Base-by-base conservation (phyloP, 1,140 invertebrate genomes). In the Euglossa dilemma region DNA sequence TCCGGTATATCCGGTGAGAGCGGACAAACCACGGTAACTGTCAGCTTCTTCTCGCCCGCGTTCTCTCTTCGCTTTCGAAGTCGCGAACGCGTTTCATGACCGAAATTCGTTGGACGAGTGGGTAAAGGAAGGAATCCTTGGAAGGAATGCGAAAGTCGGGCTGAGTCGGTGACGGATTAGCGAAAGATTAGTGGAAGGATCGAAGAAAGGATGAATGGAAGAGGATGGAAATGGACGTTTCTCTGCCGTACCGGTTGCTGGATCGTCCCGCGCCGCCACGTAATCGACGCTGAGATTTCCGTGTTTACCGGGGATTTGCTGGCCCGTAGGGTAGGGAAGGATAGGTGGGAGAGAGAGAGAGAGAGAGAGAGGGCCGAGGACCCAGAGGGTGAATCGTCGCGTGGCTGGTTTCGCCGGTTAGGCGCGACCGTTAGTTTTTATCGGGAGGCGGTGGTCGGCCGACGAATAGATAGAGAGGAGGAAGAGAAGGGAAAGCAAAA, bases 1-100 rank as follows among this genome's bases (percentile, higher is more conserved):
- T 85, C 78, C 80, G 79, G 50, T 66, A 83, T 61, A 82, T 83
- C 83, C 72, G 88, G 88, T 87, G 88, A 89, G 88, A 89, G 88
- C 87, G 79, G 88, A 87, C 72, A 81, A 63, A 64, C 78, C 54
- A 84, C 84, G 67, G 73, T 74, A 59, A n/a, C 59, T 64, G 64
- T 72, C 67, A 50, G 67, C 14, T n/a, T 73, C 52, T 50, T 43
- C 47, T 47, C 50, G 6, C 52, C 20, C 20, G 50, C 63, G 20
- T 74, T 73, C 78, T 70, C 79, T 69, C 47, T 59, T 61, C 56
- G 74, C 80, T 82, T 70, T 72, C 73, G 28, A 71, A 56, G 57
- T 50, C 63, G 43, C 28, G 54, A 36, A 63, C 54, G 57, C 74
- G 75, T 74, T 82, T 80, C 80, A 85, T 89, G 83, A 89, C 83